A percentile compares a stretch with the other conserved stretches of the same genome.
These are phyloP conservation scores for Penaeus japonicus DNA, from an alignment of 1,140 invertebrate genomes.

Conservation along the genomic window DNA sequence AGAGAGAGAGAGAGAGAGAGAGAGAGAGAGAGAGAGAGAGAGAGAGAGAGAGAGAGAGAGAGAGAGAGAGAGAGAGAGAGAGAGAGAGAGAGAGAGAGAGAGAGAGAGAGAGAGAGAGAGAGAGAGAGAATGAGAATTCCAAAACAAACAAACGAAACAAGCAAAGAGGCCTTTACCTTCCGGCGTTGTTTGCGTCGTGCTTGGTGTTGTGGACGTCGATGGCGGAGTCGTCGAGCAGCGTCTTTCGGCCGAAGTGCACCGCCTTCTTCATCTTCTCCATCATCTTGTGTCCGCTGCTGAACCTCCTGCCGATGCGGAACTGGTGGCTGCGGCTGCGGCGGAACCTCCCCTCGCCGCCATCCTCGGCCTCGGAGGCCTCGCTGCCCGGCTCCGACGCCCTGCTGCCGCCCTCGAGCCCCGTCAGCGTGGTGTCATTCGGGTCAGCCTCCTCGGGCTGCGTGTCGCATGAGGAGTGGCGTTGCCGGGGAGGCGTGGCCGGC, in stretches of 20 bases:
- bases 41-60: accelerated
- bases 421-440: background rate
- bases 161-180: background rate
- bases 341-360: conserved; percentile 20
- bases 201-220: conserved; percentile 27
- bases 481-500: background rate
- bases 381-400: background rate
- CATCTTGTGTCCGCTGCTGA: conserved; percentile 43
- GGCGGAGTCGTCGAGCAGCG: background rate
- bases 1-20: no score
- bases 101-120: no score
- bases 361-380: background rate
- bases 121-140: no score
- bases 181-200: background rate
- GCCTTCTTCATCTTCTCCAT: conserved; percentile 31
- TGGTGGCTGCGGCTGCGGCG: conserved; percentile 30
- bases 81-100: no score
- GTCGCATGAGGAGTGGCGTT: background rate
- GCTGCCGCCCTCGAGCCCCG: background rate
- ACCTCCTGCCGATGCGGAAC: conserved; percentile 29
- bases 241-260: conserved; percentile 35
- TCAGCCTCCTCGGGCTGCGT: background rate
- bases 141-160: no score
- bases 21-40: no score
- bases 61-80: no score